Evolutionary conservation across 2,113 vertebrate genomes (phyloP), one percentile per base, ranked within the genome.

Genomic region (Ardeotis arabs): DNA sequence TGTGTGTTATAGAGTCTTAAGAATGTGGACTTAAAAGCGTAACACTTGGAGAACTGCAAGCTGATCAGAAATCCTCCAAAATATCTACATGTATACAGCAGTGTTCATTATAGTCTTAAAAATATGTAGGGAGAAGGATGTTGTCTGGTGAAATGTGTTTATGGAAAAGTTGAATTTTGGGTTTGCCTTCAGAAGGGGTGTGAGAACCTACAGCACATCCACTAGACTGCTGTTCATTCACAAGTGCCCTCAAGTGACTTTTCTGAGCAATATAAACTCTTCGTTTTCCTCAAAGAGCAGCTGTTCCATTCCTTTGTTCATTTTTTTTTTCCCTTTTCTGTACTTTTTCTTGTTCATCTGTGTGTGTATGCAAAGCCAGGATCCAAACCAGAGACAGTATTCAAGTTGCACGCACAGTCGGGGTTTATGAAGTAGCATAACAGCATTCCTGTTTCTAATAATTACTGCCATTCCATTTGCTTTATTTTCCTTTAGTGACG

Each of bases 401-500:
- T 82, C 62, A 33, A 37, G 33, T 20, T 91, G 47, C 29, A 24
- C 0, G 1, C 24, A 28, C 29, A 35, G 21, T 4, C 6, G 35
- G 81, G 47, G 39, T 85, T 95, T 83, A 68, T 79, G 76, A 90
- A 91, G 58, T 5, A 87, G 25, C 4, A 16, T 69, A 86, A 85
- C 37, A 28, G 15, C 2, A 4, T 73, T 77, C 31, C 50, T 50
- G 19, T 49, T 92, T 45, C 70, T 80, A 69, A 25, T 69, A 76
- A 93, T 73, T 60, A 3, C 75, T 70, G 28, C 53, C n/a, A 37
- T 63, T 94, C 47, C 47, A 0, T 44, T 85, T 75, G 23, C 73
- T 90, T 94, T 63, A 76, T 89, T 93, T 90, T 69, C 72, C 79
- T 86, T 93, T 81, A 86, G 41, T 49, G 47, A 70, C 84, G 84